These are phyloP conservation scores for Dreissena rostriformis DNA, from an alignment of 1,140 invertebrate genomes.

Conservation along the genomic window DNA sequence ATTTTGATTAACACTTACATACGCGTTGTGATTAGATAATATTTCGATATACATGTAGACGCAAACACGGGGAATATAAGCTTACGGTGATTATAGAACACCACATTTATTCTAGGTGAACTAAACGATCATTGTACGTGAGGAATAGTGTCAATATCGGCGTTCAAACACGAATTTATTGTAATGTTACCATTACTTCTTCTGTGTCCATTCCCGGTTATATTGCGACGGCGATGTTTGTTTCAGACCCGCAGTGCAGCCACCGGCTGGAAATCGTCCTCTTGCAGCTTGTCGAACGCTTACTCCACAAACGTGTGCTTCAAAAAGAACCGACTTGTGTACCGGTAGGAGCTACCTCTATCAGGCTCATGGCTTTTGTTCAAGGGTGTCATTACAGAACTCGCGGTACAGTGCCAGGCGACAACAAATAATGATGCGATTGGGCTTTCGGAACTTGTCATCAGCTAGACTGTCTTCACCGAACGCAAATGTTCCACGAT, in stretches of 20 bases:
- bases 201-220: constrained; percentile 97
- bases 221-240: constrained; percentile 89
- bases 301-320: constrained; percentile 99
- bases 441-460: no score
- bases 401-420: constrained; percentile 86
- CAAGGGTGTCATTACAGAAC: constrained; percentile 92
- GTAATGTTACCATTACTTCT: constrained; percentile 99
- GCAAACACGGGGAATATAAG: no score
- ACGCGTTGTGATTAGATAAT: no score
- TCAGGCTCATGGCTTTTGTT: constrained; percentile 99
- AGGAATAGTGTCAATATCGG: no score
- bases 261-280: no score
- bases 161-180: constrained; percentile 96
- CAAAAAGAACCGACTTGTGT: constrained; percentile 98
- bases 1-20: no score
- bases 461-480: no score
- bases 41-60: no score
- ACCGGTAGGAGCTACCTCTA: constrained; percentile 94
- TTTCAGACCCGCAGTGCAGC: constrained; percentile 92
- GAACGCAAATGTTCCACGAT: constrained; percentile 99
- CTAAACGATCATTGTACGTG: no score
- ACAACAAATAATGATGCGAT: constrained; percentile 98
- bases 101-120: no score
- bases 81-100: no score
- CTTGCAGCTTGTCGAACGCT: no score